Evolutionary conservation across 2,888 invertebrate genomes (phyloP), one percentile per base, ranked within the genome.

Genomic region (Thymelicus acteon): DNA sequence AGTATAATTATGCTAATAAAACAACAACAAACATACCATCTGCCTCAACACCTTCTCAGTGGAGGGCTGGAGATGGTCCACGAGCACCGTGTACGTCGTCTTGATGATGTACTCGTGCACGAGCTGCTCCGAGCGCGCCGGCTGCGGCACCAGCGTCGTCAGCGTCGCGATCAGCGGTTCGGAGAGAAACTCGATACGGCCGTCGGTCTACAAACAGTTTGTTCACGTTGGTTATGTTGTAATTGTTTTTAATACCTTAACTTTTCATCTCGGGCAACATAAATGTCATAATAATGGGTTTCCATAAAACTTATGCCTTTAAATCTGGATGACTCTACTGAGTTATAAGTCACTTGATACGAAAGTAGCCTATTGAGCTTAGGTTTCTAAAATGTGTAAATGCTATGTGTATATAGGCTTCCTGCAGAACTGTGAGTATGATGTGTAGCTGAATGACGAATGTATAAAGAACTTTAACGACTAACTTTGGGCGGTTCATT

Each of bases 101-200:
- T 85, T 87, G 60, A 94, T 75, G 44, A 94, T 89, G 75, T 94
- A 92, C 76, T 94, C 93, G 65, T 93, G 90, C 13, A 93, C 81
- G 24, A 93, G 75, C 74, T 93, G 92, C 73, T 93, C 92, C 0
- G 90, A 88, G 31, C 85, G 86, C 68, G 84, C 83, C 8, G 85
- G 81, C 72, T 88, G 88, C 0, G 93, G 88, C 19, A 93, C 88
- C 6, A 94, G 75, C 2, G 84, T 85, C 62, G 84, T 86, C 1
- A 94, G 79, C 0, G 93, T 92, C 1, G 87, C 84, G 0, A 85
- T 82, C n/a, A 94, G 77, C 0, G 91, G 89, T 69, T 93, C 92
- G 3, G 89, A 84, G 79, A 94, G 85, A 81, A 93, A 94, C 75
- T 93, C 92, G 0, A 94, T 81, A 0, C 94, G 88, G 0, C 91